These are phyloP conservation scores for Diadegma fenestrale DNA, from an alignment of 2,888 invertebrate genomes.

Conservation along the genomic window DNA sequence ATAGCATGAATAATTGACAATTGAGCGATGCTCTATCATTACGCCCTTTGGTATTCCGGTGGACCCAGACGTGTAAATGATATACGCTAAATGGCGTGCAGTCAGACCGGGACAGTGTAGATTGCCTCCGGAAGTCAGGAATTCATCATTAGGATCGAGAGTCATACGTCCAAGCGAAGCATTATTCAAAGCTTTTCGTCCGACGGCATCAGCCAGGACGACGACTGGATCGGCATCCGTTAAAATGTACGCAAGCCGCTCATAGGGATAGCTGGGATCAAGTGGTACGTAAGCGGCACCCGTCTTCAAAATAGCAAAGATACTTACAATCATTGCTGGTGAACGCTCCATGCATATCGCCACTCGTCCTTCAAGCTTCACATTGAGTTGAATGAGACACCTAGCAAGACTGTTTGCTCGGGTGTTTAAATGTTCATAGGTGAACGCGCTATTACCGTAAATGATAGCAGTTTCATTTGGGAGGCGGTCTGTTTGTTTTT, in stretches of 20 bases:
- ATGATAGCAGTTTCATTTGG: not conserved
- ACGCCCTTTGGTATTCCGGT: constrained; percentile 23
- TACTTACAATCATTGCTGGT: constrained; percentile 20
- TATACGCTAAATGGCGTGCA: constrained; percentile 11
- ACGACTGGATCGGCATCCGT: constrained; percentile 4
- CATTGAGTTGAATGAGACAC: not conserved
- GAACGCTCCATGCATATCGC: constrained; percentile 16
- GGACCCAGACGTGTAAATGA: constrained; percentile 31
- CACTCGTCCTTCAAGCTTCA: not conserved
- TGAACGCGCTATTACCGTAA: not conserved
- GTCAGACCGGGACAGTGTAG: not conserved
- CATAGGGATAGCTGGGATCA: constrained; percentile 4
- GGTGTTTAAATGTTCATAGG: constrained; percentile 6
- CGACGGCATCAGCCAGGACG: constrained; percentile 1
- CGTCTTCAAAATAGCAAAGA: constrained; percentile 16
- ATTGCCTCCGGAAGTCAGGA: not conserved
- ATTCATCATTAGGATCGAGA: constrained; percentile 19
- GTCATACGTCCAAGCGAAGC: not conserved
- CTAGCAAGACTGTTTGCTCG: not conserved
- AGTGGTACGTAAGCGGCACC: constrained; percentile 29
- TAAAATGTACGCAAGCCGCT: not conserved
- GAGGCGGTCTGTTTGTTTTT: not conserved
- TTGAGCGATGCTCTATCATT: constrained; percentile 30
- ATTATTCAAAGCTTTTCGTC: not conserved
- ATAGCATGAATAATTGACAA: constrained; percentile 17